Percentiles rank a stretch among this genome's conserved stretches.
phyloP scores from a whole-genome alignment of 2,113 vertebrate species.

The Falcunculus frontatus region DNA sequence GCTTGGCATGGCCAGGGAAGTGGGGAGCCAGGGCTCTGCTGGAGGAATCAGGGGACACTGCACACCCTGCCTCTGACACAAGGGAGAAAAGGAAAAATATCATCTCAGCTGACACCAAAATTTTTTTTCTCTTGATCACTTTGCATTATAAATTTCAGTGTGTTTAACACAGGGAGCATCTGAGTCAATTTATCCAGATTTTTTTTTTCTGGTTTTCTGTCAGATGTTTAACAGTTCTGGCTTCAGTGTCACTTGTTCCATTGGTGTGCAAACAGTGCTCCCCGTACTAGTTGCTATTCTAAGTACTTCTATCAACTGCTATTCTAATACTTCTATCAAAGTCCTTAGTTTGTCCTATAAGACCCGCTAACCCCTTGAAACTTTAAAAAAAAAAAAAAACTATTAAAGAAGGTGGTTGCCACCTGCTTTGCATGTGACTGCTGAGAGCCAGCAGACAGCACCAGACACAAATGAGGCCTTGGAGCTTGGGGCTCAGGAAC shows the following conservation, averaged over 20 bases:
- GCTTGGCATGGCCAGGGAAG: rapidly evolving
- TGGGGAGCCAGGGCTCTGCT: neutral
- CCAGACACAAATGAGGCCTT: neutral
- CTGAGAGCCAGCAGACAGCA: neutral
- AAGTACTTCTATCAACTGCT: constrained; percentile 29
- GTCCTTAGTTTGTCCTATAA: constrained; percentile 46
- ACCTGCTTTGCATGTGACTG: constrained; percentile 11
- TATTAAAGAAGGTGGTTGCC: constrained; percentile 15
- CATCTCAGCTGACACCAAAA: neutral
- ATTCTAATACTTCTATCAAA: constrained; percentile 24
- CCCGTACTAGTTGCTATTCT: neutral
- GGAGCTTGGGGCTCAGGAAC: neutral
- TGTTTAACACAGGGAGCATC: neutral
- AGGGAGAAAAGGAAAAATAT: neutral
- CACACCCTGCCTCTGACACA: rapidly evolving
- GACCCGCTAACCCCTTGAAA: constrained; percentile 39
- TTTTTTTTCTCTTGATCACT: neutral
- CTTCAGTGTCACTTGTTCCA: neutral
- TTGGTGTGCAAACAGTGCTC: neutral
- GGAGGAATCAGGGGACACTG: neutral
- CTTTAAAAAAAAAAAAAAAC: neutral
- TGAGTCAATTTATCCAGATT: neutral
- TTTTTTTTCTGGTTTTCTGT: neutral
- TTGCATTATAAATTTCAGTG: neutral
- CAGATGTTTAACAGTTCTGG: neutral